These are phyloP conservation scores for Chrysomallon squamiferum DNA, from an alignment of 1,140 invertebrate species.

Conservation along the genomic window DNA sequence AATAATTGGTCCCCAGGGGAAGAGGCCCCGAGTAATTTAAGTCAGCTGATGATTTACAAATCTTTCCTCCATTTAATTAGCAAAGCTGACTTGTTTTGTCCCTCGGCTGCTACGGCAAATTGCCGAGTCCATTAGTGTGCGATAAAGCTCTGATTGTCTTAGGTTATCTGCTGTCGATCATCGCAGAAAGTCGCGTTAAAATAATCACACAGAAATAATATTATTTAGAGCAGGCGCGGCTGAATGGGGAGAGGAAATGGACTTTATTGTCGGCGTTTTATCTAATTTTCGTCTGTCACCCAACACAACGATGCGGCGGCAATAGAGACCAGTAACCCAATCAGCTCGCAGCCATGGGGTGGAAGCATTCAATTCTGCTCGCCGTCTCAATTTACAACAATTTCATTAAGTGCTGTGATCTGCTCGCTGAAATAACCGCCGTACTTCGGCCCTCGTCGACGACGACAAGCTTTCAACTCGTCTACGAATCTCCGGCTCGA, in stretches of 20 bases:
- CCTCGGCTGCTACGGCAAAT: not conserved
- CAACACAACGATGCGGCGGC: not conserved
- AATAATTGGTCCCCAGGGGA: conserved; percentile 5
- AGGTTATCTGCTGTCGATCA: not conserved
- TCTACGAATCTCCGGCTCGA: too few relatives aligned
- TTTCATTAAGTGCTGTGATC: conserved; percentile 8
- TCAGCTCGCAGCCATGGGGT: conserved; percentile 1
- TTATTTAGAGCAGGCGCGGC: conserved; percentile 2
- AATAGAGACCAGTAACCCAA: not conserved
- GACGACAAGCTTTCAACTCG: not conserved
- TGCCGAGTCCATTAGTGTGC: conserved; percentile 3
- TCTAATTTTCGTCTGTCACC: conserved; percentile 7
- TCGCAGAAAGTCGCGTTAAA: conserved; percentile 1
- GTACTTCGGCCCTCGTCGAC: not conserved
- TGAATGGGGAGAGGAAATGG: conserved; percentile 4
- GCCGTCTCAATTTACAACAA: conserved; percentile 5
- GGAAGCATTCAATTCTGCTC: conserved; percentile 3
- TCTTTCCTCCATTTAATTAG: conserved; percentile 8
- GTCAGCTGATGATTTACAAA: conserved; percentile 2
- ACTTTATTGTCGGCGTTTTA: conserved; percentile 5
- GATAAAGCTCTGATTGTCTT: conserved; percentile 7
- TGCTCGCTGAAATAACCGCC: conserved; percentile 5
- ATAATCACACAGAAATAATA: conserved; percentile 6
- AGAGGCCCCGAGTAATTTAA: not conserved
- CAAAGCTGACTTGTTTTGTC: not conserved